Conservation (phyloP, 2,113 vertebrate species). For the Poeciliopsis turrubarensis region DNA sequence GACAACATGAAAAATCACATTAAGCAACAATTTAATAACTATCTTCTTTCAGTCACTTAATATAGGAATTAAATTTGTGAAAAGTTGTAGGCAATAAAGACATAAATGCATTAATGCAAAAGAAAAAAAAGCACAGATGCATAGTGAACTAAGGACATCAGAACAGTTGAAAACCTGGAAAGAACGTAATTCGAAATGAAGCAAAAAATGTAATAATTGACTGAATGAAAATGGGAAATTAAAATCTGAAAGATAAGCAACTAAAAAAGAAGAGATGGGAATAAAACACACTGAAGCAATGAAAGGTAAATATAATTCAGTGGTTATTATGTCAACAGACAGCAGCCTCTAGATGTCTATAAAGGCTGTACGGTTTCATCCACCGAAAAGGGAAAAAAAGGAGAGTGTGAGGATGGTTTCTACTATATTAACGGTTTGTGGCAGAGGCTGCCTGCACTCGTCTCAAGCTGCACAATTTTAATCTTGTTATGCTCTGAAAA, state of each 20-base stretch:
- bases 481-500: conserved; percentile 45
- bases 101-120: not conserved
- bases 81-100: too few relatives aligned
- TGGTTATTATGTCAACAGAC: not conserved
- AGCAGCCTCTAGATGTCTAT: not conserved
- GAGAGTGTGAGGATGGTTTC: not conserved
- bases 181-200: not conserved
- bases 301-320: not conserved
- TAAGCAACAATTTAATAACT: too few relatives aligned
- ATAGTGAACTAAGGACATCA: too few relatives aligned
- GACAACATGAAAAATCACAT: too few relatives aligned
- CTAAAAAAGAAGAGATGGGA: too few relatives aligned
- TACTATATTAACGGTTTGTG: conserved; percentile 26
- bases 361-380: not conserved
- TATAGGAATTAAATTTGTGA: too few relatives aligned
- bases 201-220: not conserved
- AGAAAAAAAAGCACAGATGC: not conserved
- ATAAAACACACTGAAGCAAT: not conserved
- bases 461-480: conserved; percentile 21
- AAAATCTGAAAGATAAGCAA: not conserved
- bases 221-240: not conserved
- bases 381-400: not conserved
- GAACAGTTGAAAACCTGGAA: not conserved
- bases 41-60: too few relatives aligned
- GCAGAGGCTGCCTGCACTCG: conserved; percentile 15